phyloP scores from a whole-genome alignment of 2,888 invertebrate species.

The Pristionchus japonicus region DNA sequence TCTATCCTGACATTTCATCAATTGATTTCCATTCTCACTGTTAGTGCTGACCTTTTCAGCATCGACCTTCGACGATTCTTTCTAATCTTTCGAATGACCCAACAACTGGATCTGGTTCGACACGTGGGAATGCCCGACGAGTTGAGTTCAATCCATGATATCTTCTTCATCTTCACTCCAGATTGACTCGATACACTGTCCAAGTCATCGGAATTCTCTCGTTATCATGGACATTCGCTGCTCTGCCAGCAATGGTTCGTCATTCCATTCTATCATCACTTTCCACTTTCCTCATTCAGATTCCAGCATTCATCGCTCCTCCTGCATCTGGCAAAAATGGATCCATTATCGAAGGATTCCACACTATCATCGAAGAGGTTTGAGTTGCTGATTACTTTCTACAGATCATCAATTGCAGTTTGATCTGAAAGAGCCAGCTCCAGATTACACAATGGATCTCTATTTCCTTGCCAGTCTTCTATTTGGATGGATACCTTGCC shows the following conservation, averaged over 20 bases:
- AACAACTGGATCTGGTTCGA: constrained; percentile 5
- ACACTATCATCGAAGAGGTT: constrained; percentile 21
- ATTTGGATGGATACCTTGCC: constrained; percentile 22
- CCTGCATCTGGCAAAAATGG: neutral
- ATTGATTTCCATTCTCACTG: neutral
- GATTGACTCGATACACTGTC: neutral
- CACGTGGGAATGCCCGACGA: constrained; percentile 37
- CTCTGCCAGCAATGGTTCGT: constrained; percentile 12
- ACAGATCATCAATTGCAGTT: neutral
- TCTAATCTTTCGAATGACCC: no score
- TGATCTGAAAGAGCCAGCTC: neutral
- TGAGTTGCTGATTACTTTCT: neutral
- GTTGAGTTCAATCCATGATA: neutral
- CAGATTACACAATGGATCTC: constrained; percentile 17
- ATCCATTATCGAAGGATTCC: constrained; percentile 21
- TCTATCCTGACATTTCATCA: neutral
- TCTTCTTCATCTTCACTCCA: no score
- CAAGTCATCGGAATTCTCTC: neutral
- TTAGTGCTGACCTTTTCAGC: neutral
- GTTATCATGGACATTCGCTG: neutral
- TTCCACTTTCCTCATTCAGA: no score
- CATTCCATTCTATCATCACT: no score
- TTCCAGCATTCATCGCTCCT: constrained; percentile 34
- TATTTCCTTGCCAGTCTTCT: constrained; percentile 21
- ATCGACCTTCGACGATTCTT: neutral